Conservation (phyloP, 1,140 invertebrate species). For the Phymorhynchus buccinoides region DNA sequence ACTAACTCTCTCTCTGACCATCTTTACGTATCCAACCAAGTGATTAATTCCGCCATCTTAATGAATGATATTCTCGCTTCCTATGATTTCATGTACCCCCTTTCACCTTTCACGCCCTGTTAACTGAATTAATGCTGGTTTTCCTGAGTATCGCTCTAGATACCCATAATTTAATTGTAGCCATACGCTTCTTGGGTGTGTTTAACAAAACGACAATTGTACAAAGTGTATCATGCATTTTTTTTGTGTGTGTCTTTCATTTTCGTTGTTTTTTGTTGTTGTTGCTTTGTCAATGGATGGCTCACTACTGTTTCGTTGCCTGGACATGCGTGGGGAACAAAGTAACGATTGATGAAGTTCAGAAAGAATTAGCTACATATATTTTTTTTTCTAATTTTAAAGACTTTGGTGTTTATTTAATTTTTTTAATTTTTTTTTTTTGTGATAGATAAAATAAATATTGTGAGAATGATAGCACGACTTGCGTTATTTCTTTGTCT, state of each 20-base stretch:
- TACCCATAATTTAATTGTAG: too few relatives aligned
- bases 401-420: not conserved
- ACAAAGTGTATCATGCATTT: not conserved
- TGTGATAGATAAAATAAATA: conserved; percentile 8
- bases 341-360: not conserved
- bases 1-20: not conserved
- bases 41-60: not conserved
- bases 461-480: conserved; percentile 12
- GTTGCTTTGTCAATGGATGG: not conserved
- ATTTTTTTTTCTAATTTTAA: not conserved
- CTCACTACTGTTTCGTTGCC: not conserved
- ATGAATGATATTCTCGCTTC: not conserved
- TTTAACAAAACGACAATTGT: too few relatives aligned
- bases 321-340: not conserved
- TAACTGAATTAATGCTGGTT: too few relatives aligned
- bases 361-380: not conserved
- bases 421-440: not conserved
- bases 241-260: not conserved
- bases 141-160: too few relatives aligned
- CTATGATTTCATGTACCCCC: too few relatives aligned
- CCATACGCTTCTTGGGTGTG: too few relatives aligned
- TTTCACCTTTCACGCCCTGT: too few relatives aligned
- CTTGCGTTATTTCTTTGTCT: too few relatives aligned
- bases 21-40: not conserved
- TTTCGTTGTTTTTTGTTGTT: too few relatives aligned